Evolutionary conservation across 2,797 vertebrate species (phyloP).

Genomic region (Vultur gryphus): DNA sequence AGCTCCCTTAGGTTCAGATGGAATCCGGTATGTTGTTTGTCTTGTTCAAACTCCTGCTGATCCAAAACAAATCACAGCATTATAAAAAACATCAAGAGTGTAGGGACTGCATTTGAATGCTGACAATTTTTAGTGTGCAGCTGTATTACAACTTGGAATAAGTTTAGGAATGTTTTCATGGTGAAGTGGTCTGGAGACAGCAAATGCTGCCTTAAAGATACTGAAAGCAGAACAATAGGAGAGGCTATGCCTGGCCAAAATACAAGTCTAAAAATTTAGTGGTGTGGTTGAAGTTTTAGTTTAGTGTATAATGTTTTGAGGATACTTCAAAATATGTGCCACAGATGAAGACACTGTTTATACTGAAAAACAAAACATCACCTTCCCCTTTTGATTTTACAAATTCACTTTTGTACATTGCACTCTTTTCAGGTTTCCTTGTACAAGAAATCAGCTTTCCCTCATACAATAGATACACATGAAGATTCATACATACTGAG

Average conservation of each 20-base stretch:
- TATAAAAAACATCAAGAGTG: constrained; percentile 7
- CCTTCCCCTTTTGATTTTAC: background rate
- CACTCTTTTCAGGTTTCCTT: background rate
- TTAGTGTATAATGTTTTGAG: background rate
- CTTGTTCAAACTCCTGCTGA: constrained; percentile 56
- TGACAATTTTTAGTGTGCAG: background rate
- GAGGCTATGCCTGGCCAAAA: background rate
- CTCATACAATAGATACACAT: background rate
- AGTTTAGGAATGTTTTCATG: background rate
- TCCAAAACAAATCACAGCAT: constrained; percentile 63
- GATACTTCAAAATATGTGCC: background rate
- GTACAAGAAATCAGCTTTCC: background rate
- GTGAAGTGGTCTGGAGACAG: background rate
- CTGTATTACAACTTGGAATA: background rate
- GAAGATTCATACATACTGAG: constrained; percentile 1
- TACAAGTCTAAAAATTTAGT: background rate
- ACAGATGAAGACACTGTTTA: background rate
- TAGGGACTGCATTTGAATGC: background rate
- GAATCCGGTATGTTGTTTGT: constrained; percentile 41
- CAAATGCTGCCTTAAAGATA: background rate
- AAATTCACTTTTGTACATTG: background rate
- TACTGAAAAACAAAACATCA: background rate
- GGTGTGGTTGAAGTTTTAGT: background rate
- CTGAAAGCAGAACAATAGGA: background rate
- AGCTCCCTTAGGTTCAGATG: constrained; percentile 24